Evolutionary conservation across 2,888 invertebrate genomes (phyloP), one percentile per base, ranked within the genome.

Genomic region (Lydus trimaculatus): DNA sequence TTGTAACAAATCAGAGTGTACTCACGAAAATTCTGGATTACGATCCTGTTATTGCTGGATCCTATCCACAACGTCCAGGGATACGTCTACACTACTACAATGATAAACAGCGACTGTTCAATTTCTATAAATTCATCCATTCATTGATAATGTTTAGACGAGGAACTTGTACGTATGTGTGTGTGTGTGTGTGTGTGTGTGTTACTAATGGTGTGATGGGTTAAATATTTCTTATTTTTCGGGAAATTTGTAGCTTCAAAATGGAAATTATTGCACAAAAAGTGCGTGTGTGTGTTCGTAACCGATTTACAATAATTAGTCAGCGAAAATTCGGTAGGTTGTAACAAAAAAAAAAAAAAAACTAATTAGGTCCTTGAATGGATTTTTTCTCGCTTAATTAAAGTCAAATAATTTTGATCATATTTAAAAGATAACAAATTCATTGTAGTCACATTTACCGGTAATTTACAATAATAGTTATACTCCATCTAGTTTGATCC

Each of bases 71-170:
- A 13, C 52, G 52, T 56, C 52, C 52, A 56, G 48, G 25, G 17
- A 56, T 25, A 56, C 66, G 66, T 66, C 62, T 36, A 11, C 70
- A 68, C 72, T 62, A 66, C 61, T 31, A 52, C 70, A 70, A 64
- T 68, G 72, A 68, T 70, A 72, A 64, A 60, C 36, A 64, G 56
- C 70, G 70, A 72, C 72, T 72, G 70, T 70, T 72, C 66, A 70
- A 67, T 66, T n/a, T 68, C 64, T 61, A 67, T 33, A 43, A 70
- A 64, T 68, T 63, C 66, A 72, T 67, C 65, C 70, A 69, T 65
- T 72, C 72, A 70, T 71, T 71, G 70, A 72, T 70, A 69, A 61
- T 63, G 63, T 13, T 63, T n/a, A 5, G 11, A 62, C n/a, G 60
- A 39, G 63, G 63, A 36, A 63, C 58, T 59, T 39, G 13, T 5